Conservation (phyloP, 2,888 invertebrate genomes). For the Pegoplata infirma region DNA sequence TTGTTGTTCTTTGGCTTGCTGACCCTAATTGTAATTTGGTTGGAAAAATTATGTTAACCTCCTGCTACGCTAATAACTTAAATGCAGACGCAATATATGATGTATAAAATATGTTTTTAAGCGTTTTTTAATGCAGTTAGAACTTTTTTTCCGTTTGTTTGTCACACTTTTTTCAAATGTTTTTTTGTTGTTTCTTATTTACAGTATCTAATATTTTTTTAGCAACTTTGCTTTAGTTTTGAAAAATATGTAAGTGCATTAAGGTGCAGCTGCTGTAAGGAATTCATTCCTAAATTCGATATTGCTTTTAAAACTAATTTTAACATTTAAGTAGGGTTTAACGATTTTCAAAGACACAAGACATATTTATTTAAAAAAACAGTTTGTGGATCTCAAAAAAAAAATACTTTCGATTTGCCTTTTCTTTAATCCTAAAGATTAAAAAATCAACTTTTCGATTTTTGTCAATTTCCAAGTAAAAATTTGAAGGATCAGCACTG, state of each 20-base stretch:
- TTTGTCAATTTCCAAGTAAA: too few species aligned
- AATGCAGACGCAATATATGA: conserved; percentile 31
- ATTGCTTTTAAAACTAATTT: too few species aligned
- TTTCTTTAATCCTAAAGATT: too few species aligned
- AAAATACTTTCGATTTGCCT: too few species aligned
- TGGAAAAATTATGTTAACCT: conserved; percentile 22
- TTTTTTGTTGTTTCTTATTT: conserved; percentile 3
- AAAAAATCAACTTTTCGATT: too few species aligned
- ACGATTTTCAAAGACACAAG: too few species aligned
- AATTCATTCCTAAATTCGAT: too few species aligned
- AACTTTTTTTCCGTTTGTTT: conserved; percentile 14
- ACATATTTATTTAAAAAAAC: too few species aligned
- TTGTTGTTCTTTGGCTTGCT: not conserved
- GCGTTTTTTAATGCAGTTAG: conserved; percentile 47
- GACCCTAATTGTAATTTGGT: conserved; percentile 40
- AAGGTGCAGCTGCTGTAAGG: too few species aligned
- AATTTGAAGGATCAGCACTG: too few species aligned
- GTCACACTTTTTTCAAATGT: conserved; percentile 2
- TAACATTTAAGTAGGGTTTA: too few species aligned
- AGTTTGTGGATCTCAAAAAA: too few species aligned
- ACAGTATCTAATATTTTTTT: not conserved
- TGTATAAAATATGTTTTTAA: conserved; percentile 39
- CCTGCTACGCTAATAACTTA: conserved; percentile 19
- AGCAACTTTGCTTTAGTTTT: conserved; percentile 5
- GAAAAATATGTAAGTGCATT: conserved; percentile 20